Percentiles rank a stretch among this genome's conserved stretches.
These are phyloP conservation scores for Hipparchia semele DNA, from an alignment of 2,888 invertebrate genomes.

Conservation along the genomic window DNA sequence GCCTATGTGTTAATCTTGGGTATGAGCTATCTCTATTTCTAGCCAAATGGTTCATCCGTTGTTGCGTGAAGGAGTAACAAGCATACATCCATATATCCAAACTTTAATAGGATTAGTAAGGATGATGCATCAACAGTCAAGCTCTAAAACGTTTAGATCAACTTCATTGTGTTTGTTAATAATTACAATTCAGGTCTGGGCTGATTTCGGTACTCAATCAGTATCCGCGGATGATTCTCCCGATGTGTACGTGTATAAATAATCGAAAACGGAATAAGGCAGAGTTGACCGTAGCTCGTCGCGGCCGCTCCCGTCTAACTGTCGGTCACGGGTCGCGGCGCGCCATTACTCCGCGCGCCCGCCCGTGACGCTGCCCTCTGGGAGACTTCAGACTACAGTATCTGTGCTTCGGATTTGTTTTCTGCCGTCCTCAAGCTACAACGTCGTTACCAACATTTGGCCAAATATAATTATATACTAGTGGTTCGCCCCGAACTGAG, in stretches of 20 bases:
- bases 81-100: too few species aligned
- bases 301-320: conserved; percentile 49
- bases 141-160: background rate
- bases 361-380: conserved; percentile 63
- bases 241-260: background rate
- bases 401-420: conserved; percentile 33
- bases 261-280: conserved; percentile 9
- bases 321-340: conserved; percentile 54
- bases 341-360: conserved; percentile 63
- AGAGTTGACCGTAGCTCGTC: conserved; percentile 24
- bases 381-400: conserved; percentile 26
- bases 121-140: background rate
- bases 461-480: too few species aligned
- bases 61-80: too few species aligned
- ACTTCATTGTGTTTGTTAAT: background rate
- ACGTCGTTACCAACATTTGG: too few species aligned
- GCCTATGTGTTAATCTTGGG: too few species aligned
- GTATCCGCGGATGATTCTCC: background rate
- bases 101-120: too few species aligned
- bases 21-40: too few species aligned
- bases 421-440: background rate
- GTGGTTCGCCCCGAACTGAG: too few species aligned
- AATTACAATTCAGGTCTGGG: background rate
- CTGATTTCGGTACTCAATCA: conserved; percentile 3
- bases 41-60: too few species aligned